Base-by-base conservation (phyloP, 2,797 vertebrate species). In the Sebastes matsubarae region DNA sequence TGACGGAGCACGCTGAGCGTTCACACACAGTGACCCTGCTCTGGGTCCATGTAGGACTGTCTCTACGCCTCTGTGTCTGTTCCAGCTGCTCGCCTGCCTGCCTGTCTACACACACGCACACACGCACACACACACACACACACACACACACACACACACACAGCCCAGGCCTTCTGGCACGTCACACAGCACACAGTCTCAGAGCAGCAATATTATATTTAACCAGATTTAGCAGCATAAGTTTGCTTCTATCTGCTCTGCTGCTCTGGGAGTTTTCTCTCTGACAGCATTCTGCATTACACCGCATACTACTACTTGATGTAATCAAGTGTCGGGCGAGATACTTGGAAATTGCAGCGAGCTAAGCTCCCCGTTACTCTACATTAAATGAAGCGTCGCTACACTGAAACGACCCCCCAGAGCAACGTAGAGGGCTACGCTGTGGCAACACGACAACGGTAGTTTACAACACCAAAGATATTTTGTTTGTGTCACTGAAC, bases 201-300 rank as follows among this genome's bases (percentile, higher is more conserved):
- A 60, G 38, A 68, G 83, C 74, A 61, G 63, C 55, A 54, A 54
- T 54, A 61, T 76, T 36, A 50, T 55, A 73, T 76, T 65, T 52
- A 60, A 75, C 32, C 64, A 67, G 36, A 73, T 73, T 68, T 72
- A 73, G 69, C 30, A 64, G 69, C 36, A 32, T 46, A 66, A 6
- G 30, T 71, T 65, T 68, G 16, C 27, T 13, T 58, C 34, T 20
- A 10, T 79, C 20, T 66, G 32, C 60, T 79, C 55, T 52, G 73
- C 50, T 29, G 66, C 68, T 22, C 1, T 4, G 11, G 32, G n/a
- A 25, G 20, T 71, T 68, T 68, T 57, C 25, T 86, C 75, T 77
- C 59, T 65, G 71, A 87, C 68, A 36, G 29, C 69, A 67, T 30
- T 30, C 72, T 78, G 54, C 58, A 65, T 79, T 68, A 20, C 55